phyloP scores from a whole-genome alignment of 2,113 vertebrate genomes.

The Riparia riparia region DNA sequence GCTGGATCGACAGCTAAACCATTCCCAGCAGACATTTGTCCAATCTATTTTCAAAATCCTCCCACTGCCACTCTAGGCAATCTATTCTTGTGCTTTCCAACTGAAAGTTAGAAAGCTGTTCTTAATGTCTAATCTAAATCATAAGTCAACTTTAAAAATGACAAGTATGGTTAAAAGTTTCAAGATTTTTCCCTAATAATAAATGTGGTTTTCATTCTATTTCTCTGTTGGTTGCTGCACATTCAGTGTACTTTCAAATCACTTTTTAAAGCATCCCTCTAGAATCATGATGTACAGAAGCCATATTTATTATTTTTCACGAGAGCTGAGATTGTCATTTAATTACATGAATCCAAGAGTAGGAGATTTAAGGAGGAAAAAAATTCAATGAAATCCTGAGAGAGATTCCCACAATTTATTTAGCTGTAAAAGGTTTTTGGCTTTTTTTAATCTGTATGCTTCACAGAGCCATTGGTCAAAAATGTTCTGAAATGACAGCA shows the following conservation, averaged over 20 bases:
- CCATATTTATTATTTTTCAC: constrained; percentile 37
- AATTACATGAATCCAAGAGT: constrained; percentile 52
- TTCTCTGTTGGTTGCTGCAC: constrained; percentile 44
- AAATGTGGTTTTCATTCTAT: constrained; percentile 47
- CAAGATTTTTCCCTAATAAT: constrained; percentile 51
- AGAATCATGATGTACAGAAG: constrained; percentile 27
- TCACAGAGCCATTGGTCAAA: constrained; percentile 28
- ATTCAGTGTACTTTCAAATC: constrained; percentile 31
- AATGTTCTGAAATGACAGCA: neutral
- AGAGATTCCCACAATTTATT: constrained; percentile 50
- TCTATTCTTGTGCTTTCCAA: constrained; percentile 54
- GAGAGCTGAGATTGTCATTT: constrained; percentile 36
- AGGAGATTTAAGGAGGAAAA: constrained; percentile 23
- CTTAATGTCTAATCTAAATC: constrained; percentile 65
- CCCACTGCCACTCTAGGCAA: constrained; percentile 61
- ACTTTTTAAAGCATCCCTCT: constrained; percentile 41
- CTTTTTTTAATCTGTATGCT: neutral
- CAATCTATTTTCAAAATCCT: constrained; percentile 69
- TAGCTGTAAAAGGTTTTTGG: neutral
- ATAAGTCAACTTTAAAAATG: constrained; percentile 56
- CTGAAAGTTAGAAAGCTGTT: constrained; percentile 58
- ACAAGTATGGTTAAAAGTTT: constrained; percentile 46
- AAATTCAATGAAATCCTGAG: constrained; percentile 11
- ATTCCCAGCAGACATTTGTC: constrained; percentile 34
- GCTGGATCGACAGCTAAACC: neutral